Base-by-base conservation (phyloP, 2,888 invertebrate species). In the Mesorhabditis sp. region DNA sequence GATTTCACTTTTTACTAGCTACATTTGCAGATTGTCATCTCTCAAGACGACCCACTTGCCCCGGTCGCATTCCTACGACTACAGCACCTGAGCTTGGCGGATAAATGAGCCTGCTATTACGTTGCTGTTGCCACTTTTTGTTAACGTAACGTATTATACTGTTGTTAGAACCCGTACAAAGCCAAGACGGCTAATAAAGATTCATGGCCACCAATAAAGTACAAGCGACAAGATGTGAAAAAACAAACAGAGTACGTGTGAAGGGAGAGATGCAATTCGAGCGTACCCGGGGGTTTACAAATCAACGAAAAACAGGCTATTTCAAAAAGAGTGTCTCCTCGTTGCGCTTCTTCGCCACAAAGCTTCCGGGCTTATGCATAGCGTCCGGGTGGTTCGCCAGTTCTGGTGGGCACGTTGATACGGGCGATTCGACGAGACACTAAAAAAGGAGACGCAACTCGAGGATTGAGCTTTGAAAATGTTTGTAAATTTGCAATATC, bases 371-470 rank as follows among this genome's bases (percentile, higher is more conserved):
- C 85, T 97, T 97, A 85, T 94, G 93, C 87, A 96, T 96, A 0
- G 98, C 96, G 75, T 98, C 98, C 0, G 97, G 94, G 87, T 99
- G 98, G 87, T 97, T 98, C 87, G 93, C 91, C 65, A 99, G 89
- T 86, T 98, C 98, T n/a, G 78, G 74, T 4, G 84, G 84, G 66
- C 84, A 84, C 7, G 74, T 76, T 43, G 84, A 84, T 4, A 79
- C 72, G n/a, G 84, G 83, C 63, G 80, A 80, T 62, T 84, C 84
- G 43, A 74, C 62, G 28, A 80, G 77, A 41, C 70, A 67, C 74
- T 75, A 42, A 7, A 67, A 45, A 15, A 64, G n/a, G 13, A n/a
- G n/a, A 58, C n/a, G 58, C 58, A 3, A 58, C 28, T 28, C 28
- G 28, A 28, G 28, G 28, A 28, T 28, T 28, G 58, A n/a, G 1